phyloP scores from a whole-genome alignment of 2,113 vertebrate species.

The Melanerpes formicivorus region DNA sequence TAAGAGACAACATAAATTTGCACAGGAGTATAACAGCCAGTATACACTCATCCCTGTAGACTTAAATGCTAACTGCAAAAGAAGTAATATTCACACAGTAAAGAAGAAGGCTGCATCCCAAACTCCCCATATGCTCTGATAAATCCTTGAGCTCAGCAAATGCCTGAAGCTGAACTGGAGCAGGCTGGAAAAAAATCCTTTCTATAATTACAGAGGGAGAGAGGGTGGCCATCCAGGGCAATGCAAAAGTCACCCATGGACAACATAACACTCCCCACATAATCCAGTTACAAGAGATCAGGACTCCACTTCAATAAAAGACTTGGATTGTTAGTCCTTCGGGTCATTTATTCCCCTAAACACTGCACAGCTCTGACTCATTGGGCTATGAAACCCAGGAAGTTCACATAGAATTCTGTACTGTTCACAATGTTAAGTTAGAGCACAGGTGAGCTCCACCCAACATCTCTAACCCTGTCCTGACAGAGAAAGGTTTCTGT shows the following conservation, averaged over 20 bases:
- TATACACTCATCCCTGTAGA: neutral
- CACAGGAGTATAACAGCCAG: slow-evolving; percentile 18
- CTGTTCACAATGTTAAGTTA: neutral
- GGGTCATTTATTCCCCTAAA: neutral
- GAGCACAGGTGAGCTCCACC: neutral
- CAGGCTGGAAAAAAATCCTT: neutral
- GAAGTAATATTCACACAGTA: neutral
- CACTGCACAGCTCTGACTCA: neutral
- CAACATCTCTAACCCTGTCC: neutral
- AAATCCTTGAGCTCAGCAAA: neutral
- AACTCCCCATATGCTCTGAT: neutral
- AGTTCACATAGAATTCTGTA: neutral
- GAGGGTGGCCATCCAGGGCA: neutral
- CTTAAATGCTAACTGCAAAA: neutral
- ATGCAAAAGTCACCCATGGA: neutral
- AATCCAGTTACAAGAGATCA: neutral
- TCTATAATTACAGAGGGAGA: neutral
- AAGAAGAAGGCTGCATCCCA: neutral
- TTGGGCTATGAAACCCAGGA: neutral
- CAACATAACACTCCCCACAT: neutral
- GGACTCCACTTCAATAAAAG: neutral
- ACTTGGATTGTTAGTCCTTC: neutral
- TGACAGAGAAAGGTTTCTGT: neutral
- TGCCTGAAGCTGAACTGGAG: neutral
- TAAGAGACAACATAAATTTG: slow-evolving; percentile 17